Percentiles rank a stretch among this genome's conserved stretches.
Conservation (phyloP, 1,140 invertebrate genomes). For the Pogonomyrmex barbatus region DNA sequence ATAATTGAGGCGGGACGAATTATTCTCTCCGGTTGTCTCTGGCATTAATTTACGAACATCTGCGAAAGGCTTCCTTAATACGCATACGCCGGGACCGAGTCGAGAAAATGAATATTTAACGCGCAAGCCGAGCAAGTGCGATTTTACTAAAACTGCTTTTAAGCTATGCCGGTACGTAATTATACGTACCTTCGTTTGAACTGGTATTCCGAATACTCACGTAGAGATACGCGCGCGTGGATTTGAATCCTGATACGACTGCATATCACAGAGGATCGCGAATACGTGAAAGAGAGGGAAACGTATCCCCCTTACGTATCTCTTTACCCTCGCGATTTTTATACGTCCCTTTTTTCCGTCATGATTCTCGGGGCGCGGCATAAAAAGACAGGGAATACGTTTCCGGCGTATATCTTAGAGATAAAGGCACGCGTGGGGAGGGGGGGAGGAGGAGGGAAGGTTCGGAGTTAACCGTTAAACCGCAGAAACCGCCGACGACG, state of each 20-base stretch:
- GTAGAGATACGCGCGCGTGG: background rate
- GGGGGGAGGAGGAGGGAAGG: background rate
- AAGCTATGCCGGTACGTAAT: constrained; percentile 20
- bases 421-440: background rate
- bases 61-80: background rate
- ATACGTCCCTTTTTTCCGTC: constrained; percentile 29
- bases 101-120: constrained; percentile 40
- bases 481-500: constrained; percentile 36
- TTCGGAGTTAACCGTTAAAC: constrained; percentile 54
- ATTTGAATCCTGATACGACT: constrained; percentile 16
- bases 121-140: background rate
- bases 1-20: constrained; percentile 14
- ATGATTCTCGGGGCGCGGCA: constrained; percentile 29
- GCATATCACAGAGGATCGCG: constrained; percentile 26
- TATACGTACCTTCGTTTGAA: constrained; percentile 5
- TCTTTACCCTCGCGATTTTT: constrained; percentile 46
- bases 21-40: background rate
- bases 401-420: constrained; percentile 53
- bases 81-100: background rate
- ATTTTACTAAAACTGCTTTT: constrained; percentile 34
- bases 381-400: constrained; percentile 56
- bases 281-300: background rate
- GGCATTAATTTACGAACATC: constrained; percentile 6
- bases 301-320: background rate
- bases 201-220: constrained; percentile 8